A percentile compares a stretch with the other conserved stretches of the same genome.
Conservation (phyloP, 2,113 vertebrate species). For the Anarhynchus alexandrinus region DNA sequence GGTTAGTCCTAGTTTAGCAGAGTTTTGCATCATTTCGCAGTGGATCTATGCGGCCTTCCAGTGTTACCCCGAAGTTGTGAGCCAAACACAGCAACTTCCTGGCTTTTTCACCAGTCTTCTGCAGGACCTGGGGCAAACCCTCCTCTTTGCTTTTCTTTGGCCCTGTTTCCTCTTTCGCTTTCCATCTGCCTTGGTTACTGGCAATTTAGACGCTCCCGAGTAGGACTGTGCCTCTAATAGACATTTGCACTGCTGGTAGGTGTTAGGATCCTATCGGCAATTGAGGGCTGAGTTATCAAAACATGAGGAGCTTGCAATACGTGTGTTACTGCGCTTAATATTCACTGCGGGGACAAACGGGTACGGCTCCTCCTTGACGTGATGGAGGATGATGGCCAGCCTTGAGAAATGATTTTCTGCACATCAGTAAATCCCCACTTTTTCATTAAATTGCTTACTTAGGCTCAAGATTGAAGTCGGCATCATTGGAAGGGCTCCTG, state of each 20-base stretch:
- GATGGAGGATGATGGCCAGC: not conserved
- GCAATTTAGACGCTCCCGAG: fast-evolving
- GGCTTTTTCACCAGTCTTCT: not conserved
- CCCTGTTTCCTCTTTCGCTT: not conserved
- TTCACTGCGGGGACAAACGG: not conserved
- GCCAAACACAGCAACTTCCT: not conserved
- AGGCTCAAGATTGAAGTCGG: not conserved
- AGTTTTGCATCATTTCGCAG: not conserved
- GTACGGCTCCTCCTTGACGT: not conserved
- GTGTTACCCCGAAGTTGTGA: fast-evolving
- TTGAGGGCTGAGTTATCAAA: not conserved
- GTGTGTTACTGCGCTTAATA: not conserved
- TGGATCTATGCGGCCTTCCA: not conserved
- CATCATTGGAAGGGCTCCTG: not conserved
- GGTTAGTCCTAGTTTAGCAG: not conserved
- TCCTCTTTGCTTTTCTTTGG: not conserved
- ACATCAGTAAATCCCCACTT: not conserved
- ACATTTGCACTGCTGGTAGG: fast-evolving
- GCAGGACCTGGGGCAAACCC: not conserved
- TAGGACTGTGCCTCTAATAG: not conserved
- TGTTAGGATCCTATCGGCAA: not conserved
- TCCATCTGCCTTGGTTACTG: not conserved
- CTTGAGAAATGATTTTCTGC: not conserved
- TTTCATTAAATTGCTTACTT: not conserved
- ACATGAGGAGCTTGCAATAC: fast-evolving